These are phyloP conservation scores for Salmo trutta DNA, from an alignment of 2,797 vertebrate species.

Conservation along the genomic window DNA sequence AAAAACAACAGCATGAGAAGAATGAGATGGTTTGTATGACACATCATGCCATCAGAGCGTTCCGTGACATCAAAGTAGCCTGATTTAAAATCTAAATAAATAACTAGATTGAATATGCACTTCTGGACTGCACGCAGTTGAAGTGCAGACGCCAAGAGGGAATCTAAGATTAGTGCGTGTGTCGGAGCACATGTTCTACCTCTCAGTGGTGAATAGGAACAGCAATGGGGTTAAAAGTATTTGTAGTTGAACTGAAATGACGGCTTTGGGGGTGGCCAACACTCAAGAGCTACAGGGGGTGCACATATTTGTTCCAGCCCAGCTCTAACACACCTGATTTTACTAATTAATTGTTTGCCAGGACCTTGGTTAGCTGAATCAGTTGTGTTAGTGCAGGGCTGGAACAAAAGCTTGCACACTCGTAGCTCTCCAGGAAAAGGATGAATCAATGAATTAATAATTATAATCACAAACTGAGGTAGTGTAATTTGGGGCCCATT, in stretches of 20 bases:
- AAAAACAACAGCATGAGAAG: neutral
- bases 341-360: too few species aligned
- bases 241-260: neutral
- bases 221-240: neutral
- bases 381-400: too few species aligned
- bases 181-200: neutral
- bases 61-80: conserved; percentile 1
- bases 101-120: neutral
- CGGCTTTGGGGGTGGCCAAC: neutral
- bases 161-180: neutral
- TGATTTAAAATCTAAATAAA: conserved; percentile 4
- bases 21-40: neutral
- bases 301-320: too few species aligned
- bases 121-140: neutral
- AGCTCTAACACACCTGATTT: too few species aligned
- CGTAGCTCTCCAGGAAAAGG: too few species aligned
- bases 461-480: neutral
- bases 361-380: too few species aligned
- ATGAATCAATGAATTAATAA: too few species aligned
- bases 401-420: too few species aligned
- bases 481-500: neutral
- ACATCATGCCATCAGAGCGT: neutral
- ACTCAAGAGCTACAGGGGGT: too few species aligned
- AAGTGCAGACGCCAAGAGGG: neutral
- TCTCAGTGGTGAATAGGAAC: neutral